A percentile compares a stretch with the other conserved stretches of the same genome.
phyloP scores from a whole-genome alignment of 2,888 invertebrate genomes.

The Stictocephala bisonia region DNA sequence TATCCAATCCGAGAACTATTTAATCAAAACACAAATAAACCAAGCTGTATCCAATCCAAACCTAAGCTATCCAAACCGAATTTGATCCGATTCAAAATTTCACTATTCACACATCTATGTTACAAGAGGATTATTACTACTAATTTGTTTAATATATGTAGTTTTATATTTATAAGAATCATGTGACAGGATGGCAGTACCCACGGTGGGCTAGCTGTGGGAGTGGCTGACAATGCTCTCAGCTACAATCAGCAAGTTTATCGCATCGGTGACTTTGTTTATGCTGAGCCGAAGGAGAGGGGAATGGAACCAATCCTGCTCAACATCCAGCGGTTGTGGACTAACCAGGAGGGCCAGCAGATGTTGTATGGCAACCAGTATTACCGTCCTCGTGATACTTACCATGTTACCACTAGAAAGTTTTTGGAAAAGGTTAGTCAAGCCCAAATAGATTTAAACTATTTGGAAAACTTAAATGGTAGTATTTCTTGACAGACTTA shows the following conservation, averaged over 20 bases:
- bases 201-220: constrained; percentile 58
- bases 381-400: constrained; percentile 94
- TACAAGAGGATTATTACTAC: too few species aligned
- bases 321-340: constrained; percentile 90
- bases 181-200: constrained; percentile 62
- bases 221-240: constrained; percentile 69
- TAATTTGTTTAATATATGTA: too few species aligned
- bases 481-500: too few species aligned
- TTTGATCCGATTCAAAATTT: too few species aligned
- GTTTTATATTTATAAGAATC: too few species aligned
- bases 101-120: too few species aligned
- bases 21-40: too few species aligned
- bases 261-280: constrained; percentile 72
- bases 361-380: constrained; percentile 95
- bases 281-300: constrained; percentile 77
- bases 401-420: constrained; percentile 93
- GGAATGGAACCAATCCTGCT: constrained; percentile 81
- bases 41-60: too few species aligned
- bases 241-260: constrained; percentile 78
- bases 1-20: too few species aligned
- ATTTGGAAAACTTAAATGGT: too few species aligned
- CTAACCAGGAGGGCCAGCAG: constrained; percentile 75
- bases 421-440: constrained; percentile 84
- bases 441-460: too few species aligned
- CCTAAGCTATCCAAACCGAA: too few species aligned